phyloP scores from a whole-genome alignment of 2,888 invertebrate species.

The Clostera curtula region DNA sequence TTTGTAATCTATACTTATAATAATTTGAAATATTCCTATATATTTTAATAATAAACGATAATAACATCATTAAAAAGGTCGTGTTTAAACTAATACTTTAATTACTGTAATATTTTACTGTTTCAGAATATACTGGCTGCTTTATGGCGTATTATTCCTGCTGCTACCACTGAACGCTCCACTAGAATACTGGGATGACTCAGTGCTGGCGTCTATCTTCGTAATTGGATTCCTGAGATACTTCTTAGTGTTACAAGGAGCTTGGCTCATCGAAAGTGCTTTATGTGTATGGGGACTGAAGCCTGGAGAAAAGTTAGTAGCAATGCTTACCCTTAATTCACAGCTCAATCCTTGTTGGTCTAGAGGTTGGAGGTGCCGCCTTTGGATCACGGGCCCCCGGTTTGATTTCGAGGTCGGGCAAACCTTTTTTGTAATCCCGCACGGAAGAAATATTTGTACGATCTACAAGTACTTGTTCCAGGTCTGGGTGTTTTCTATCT shows the following conservation, averaged over 20 bases:
- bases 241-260: slow-evolving; percentile 76
- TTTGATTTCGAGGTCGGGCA: no score
- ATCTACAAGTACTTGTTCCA: no score
- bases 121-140: slow-evolving; percentile 80
- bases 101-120: not conserved
- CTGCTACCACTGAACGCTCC: slow-evolving; percentile 85
- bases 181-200: slow-evolving; percentile 85
- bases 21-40: no score
- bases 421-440: no score
- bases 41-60: no score
- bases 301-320: slow-evolving; percentile 80
- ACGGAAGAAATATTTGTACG: no score
- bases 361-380: no score
- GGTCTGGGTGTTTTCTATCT: no score
- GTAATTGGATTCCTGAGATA: slow-evolving; percentile 82
- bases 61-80: no score
- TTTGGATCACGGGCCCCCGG: no score
- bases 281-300: slow-evolving; percentile 82
- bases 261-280: slow-evolving; percentile 84
- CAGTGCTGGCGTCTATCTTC: slow-evolving; percentile 75
- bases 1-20: no score
- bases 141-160: slow-evolving; percentile 78
- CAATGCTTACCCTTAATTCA: not conserved
- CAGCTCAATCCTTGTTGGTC: not conserved
- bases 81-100: not conserved